Percentiles rank a stretch among this genome's conserved stretches.
Evolutionary conservation across 2,113 vertebrate species (phyloP).

Genomic region (Opisthocomus hoazin): DNA sequence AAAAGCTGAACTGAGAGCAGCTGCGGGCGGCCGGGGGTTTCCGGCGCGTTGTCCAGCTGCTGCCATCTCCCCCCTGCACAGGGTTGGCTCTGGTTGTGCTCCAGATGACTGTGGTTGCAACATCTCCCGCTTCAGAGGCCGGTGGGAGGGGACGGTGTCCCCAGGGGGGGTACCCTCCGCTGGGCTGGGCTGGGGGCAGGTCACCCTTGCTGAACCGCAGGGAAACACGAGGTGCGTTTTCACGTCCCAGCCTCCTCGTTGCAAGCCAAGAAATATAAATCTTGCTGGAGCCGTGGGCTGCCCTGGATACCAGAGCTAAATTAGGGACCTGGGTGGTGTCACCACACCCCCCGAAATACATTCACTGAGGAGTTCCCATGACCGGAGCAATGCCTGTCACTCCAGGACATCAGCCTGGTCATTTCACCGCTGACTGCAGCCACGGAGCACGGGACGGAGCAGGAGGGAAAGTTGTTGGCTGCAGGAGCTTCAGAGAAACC

Average conservation of each 20-base stretch:
- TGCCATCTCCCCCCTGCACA: not conserved
- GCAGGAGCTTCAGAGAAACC: too few relatives aligned
- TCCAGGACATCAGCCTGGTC: not conserved
- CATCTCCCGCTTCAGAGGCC: not conserved
- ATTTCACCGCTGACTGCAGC: not conserved
- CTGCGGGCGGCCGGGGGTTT: not conserved
- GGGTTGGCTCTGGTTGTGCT: not conserved
- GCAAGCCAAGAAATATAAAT: not conserved
- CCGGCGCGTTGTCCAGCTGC: not conserved
- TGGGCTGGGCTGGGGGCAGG: not conserved
- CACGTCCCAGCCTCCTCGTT: not conserved
- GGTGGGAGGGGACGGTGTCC: not conserved
- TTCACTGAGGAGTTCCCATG: not conserved
- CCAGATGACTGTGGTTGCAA: accelerated
- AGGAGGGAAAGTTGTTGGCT: not conserved
- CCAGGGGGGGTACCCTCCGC: not conserved
- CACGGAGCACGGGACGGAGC: not conserved
- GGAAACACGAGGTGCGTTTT: not conserved
- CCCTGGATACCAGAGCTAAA: not conserved
- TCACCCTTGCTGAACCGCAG: not conserved
- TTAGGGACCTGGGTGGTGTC: not conserved
- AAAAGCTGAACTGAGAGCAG: not conserved
- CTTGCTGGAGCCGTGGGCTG: not conserved
- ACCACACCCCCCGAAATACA: accelerated
- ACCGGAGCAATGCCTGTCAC: accelerated